Conservation (phyloP, 2,888 invertebrate species). For the Cryptophagus acutangulus region DNA sequence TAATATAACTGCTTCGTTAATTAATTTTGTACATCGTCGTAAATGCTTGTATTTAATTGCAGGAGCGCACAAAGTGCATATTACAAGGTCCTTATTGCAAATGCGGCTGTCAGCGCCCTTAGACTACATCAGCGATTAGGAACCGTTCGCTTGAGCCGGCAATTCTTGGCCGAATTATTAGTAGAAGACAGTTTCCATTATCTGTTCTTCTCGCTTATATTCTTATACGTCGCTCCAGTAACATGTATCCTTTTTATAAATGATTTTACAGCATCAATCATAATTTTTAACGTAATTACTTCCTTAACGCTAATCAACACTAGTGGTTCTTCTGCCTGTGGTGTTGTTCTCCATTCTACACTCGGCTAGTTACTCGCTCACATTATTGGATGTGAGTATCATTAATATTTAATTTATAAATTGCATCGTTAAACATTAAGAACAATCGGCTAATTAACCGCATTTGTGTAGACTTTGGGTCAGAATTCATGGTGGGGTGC, state of each 20-base stretch:
- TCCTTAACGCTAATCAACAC: slow-evolving; percentile 42
- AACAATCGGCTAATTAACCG: no score
- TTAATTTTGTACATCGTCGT: no score
- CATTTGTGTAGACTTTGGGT: slow-evolving; percentile 70
- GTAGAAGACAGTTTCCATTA: slow-evolving; percentile 95
- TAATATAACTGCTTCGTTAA: no score
- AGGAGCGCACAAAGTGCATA: slow-evolving; percentile 76
- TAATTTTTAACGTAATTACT: slow-evolving; percentile 14
- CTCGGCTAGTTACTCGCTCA: slow-evolving; percentile 85
- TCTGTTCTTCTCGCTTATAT: slow-evolving; percentile 90
- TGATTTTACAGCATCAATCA: no score
- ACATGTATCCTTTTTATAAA: slow-evolving; percentile 82
- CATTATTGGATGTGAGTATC: slow-evolving; percentile 83
- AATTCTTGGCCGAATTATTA: slow-evolving; percentile 75
- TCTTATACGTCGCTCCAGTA: slow-evolving; percentile 84
- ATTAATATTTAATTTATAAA: not conserved
- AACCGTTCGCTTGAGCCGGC: slow-evolving; percentile 71
- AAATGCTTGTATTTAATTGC: no score
- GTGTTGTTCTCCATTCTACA: slow-evolving; percentile 90
- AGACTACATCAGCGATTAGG: slow-evolving; percentile 93
- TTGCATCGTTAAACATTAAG: no score
- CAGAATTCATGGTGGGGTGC: slow-evolving; percentile 88
- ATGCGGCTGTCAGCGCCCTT: slow-evolving; percentile 92
- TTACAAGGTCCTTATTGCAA: slow-evolving; percentile 86
- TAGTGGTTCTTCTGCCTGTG: slow-evolving; percentile 87